These are phyloP conservation scores for Microtus agrestis DNA, from an alignment of 2,797 vertebrate species.

Conservation along the genomic window DNA sequence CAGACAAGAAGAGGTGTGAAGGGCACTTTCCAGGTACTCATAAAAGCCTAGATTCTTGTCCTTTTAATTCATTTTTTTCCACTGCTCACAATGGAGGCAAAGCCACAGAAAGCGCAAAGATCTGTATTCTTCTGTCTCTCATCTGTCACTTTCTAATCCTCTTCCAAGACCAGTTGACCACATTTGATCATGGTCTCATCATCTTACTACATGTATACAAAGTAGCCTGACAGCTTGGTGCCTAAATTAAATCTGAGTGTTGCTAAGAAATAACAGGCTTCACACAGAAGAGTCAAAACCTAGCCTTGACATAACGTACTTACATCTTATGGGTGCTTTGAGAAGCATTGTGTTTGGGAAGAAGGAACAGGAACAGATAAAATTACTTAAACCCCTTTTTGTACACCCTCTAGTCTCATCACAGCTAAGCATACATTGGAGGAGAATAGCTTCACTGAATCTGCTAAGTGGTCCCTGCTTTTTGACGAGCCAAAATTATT, in stretches of 20 bases:
- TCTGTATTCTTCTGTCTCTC: slow-evolving; percentile 6
- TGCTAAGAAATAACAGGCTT: slow-evolving; percentile 50
- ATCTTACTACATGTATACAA: slow-evolving; percentile 30
- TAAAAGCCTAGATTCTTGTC: slow-evolving; percentile 18
- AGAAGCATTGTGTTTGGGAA: slow-evolving; percentile 15
- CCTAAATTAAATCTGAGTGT: slow-evolving; percentile 24
- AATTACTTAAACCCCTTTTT: slow-evolving; percentile 8
- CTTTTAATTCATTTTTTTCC: background rate
- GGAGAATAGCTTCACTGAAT: background rate
- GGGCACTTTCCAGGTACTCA: background rate
- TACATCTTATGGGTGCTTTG: background rate
- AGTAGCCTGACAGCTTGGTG: background rate
- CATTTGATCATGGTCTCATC: background rate
- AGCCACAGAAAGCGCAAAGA: background rate
- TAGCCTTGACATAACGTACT: background rate
- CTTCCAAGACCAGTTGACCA: slow-evolving; percentile 14
- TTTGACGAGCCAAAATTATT: slow-evolving; percentile 35
- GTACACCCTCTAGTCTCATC: slow-evolving; percentile 15
- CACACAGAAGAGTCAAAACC: background rate
- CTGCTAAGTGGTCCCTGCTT: background rate
- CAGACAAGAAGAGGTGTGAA: slow-evolving; percentile 17
- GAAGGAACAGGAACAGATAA: slow-evolving; percentile 3
- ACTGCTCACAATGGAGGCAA: background rate
- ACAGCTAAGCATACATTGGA: background rate
- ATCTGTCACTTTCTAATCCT: background rate